Conservation (phyloP, 1,140 invertebrate species). For the Latrodectus geometricus region DNA sequence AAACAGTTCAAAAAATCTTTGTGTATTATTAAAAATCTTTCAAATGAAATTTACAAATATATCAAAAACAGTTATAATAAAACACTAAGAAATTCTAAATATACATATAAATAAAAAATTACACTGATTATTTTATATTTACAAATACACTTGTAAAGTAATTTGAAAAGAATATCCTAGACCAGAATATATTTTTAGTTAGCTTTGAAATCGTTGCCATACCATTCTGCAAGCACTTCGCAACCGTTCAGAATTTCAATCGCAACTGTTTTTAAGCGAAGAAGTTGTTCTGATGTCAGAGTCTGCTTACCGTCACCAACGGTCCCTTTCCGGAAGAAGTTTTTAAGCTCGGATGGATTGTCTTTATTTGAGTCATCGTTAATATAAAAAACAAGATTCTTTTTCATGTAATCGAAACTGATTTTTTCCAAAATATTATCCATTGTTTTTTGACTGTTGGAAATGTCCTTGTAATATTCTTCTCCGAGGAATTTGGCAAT, state of each 20-base stretch:
- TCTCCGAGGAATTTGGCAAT: conserved; percentile 68
- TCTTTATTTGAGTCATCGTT: neutral
- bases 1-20: too few relatives aligned
- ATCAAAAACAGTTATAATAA: too few relatives aligned
- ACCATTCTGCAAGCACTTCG: conserved; percentile 63
- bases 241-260: conserved; percentile 66
- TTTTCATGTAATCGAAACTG: conserved; percentile 34
- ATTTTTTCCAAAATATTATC: conserved; percentile 18
- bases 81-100: too few relatives aligned
- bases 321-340: conserved; percentile 13
- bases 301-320: conserved; percentile 21
- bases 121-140: too few relatives aligned
- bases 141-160: too few relatives aligned
- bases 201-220: too few relatives aligned
- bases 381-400: neutral
- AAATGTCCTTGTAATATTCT: conserved; percentile 17
- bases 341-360: too few relatives aligned
- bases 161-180: too few relatives aligned
- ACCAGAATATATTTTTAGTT: too few relatives aligned
- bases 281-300: neutral
- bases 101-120: too few relatives aligned
- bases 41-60: too few relatives aligned
- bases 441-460: neutral
- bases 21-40: too few relatives aligned
- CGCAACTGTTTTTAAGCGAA: neutral